A percentile compares a stretch with the other conserved stretches of the same genome.
Evolutionary conservation across 2,113 vertebrate species (phyloP).

Genomic region (Scortum barcoo): DNA sequence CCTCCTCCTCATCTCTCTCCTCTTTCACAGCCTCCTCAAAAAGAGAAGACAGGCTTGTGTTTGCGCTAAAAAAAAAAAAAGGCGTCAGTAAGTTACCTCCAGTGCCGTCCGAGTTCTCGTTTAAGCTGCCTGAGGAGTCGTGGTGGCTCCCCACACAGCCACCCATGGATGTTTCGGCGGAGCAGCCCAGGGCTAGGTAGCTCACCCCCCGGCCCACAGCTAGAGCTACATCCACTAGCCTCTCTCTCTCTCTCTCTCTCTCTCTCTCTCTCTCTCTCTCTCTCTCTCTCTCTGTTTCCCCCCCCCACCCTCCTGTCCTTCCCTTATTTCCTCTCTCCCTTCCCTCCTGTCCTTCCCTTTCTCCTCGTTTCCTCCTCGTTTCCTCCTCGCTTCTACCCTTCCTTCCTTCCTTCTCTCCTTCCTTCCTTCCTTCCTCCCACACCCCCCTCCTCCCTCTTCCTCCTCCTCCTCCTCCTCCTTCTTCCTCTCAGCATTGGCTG

Average conservation of each 20-base stretch:
- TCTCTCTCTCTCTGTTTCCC: background rate
- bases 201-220: constrained; percentile 79
- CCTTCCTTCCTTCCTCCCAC: constrained; percentile 16
- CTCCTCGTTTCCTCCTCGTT: background rate
- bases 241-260: constrained; percentile 51
- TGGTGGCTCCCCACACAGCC: constrained; percentile 98
- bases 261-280: constrained; percentile 45
- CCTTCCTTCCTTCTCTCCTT: background rate
- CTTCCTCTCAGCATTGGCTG: constrained; percentile 61
- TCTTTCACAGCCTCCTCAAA: constrained; percentile 21
- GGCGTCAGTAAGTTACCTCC: constrained; percentile 86
- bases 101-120: constrained; percentile 97
- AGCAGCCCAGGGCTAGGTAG: constrained; percentile 81
- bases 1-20: too few relatives aligned
- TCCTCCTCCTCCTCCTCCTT: constrained; percentile 43
- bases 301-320: constrained; percentile 25
- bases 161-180: constrained; percentile 92
- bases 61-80: background rate
- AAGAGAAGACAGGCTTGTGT: constrained; percentile 7
- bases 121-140: constrained; percentile 97
- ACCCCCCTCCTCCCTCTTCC: constrained; percentile 40
- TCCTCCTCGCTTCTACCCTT: background rate
- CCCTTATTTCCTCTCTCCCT: constrained; percentile 47
- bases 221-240: constrained; percentile 76
- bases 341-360: constrained; percentile 37